A percentile compares a stretch with the other conserved stretches of the same genome.
Conservation (phyloP, 2,888 invertebrate species). For the Piscicola geometra region DNA sequence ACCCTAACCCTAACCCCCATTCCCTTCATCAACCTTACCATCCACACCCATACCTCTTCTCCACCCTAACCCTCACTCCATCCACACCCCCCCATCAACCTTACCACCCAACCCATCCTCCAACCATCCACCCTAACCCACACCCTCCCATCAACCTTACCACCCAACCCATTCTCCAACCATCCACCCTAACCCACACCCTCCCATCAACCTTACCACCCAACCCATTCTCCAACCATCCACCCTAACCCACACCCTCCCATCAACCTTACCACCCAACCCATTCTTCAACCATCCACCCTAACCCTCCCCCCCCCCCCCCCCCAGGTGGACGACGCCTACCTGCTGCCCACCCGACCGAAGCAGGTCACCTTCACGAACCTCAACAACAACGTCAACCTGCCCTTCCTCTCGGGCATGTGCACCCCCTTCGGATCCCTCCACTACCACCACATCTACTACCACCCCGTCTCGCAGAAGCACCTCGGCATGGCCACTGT, state of each 20-base stretch:
- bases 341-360: constrained; percentile 86
- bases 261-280: too few relatives aligned
- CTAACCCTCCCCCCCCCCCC: not conserved
- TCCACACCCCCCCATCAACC: not conserved
- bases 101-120: not conserved
- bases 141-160: not conserved
- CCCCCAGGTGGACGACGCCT: constrained; percentile 68
- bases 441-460: constrained; percentile 84
- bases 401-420: constrained; percentile 70
- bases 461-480: constrained; percentile 85
- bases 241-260: too few relatives aligned
- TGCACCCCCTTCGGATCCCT: constrained; percentile 76
- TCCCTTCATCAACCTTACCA: too few relatives aligned
- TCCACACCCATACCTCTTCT: too few relatives aligned
- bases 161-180: not conserved
- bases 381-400: constrained; percentile 94
- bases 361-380: constrained; percentile 88
- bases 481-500: constrained; percentile 81
- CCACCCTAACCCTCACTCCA: too few relatives aligned
- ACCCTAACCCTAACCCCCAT: too few relatives aligned
- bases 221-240: not conserved
- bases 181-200: not conserved
- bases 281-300: not conserved
- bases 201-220: too few relatives aligned
- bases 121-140: not conserved